Evolutionary conservation across 2,113 vertebrate species (phyloP), one percentile per base, ranked within the genome.

Genomic region (Anguilla rostrata): DNA sequence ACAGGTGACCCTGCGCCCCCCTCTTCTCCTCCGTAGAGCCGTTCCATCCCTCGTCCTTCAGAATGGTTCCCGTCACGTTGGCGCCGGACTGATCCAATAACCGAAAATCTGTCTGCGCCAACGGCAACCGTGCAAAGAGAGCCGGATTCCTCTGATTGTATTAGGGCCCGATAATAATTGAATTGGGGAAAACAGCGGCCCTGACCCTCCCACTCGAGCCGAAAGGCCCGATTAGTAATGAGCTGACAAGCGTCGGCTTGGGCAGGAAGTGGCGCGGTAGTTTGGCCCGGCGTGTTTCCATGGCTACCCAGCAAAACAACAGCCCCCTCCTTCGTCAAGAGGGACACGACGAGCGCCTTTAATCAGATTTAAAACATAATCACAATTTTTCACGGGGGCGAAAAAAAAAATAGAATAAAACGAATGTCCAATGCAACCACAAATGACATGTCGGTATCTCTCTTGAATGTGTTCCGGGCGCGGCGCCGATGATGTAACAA

Each of bases 51-150:
- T 11, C 26, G 2, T 18, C 34, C 78, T 56, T n/a, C 26, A n/a
- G 80, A 57, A 81, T 22, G 20, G 53, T 71, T 34, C 83, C 60
- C 39, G 26, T 60, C 40, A 34, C 34, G 26, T 60, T 29, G 85
- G 85, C 79, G 85, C 85, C 85, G 82, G 78, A 39, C 85, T 82
- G 85, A 86, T 82, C 79, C 56, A 82, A 86, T 82, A 81, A 86
- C 39, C 56, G 15, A 86, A 46, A 29, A 8, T 56, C 79, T 56
- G 82, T 82, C 85, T 41, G 79, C 40, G 66, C 15, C 56, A 81
- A 40, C 22, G 40, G 41, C 78, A 41, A 86, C 22, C 15, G 29
- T 3, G 12, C 85, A 60, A 63, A 29, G 34, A 86, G 81, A 60
- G 53, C 53, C 20, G 81, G 78, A 5, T 43, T 81, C 60, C 56